Evolutionary conservation across 2,888 invertebrate genomes (phyloP).

Genomic region (Cryptus viduatorius): DNA sequence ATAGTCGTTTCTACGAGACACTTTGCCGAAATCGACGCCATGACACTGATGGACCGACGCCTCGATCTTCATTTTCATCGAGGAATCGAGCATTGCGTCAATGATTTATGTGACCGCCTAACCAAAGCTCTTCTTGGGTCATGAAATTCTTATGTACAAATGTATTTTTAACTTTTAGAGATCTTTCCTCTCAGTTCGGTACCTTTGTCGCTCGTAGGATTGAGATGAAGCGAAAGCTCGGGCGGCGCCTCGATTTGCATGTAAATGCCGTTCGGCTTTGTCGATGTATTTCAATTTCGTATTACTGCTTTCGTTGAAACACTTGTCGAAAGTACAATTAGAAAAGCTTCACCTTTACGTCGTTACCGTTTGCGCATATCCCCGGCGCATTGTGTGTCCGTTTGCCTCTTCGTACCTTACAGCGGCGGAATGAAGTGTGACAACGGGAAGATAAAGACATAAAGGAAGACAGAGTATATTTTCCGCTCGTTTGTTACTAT

Average conservation of each 20-base stretch:
- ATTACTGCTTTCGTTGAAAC: constrained; percentile 1
- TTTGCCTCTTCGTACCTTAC: background rate
- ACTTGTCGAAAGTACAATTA: background rate
- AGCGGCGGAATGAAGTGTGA: constrained; percentile 22
- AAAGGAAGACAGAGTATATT: constrained; percentile 40
- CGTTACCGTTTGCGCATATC: background rate
- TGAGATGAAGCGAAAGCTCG: background rate
- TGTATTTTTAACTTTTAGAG: background rate
- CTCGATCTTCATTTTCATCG: too few species aligned
- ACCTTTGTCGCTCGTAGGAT: background rate
- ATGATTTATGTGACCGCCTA: background rate
- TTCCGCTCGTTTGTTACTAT: constrained; percentile 9
- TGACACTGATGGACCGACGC: too few species aligned
- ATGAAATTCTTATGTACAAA: background rate
- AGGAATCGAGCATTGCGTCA: background rate
- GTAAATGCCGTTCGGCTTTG: background rate
- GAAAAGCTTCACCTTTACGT: background rate
- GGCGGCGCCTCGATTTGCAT: background rate
- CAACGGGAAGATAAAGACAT: constrained; percentile 34
- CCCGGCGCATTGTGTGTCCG: background rate
- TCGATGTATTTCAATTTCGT: background rate
- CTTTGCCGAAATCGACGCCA: too few species aligned
- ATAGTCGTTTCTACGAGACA: too few species aligned
- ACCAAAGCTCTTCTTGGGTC: background rate
- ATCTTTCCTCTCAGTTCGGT: background rate